Base-by-base conservation (phyloP, 2,797 vertebrate genomes). In the Phataginus tetradactyla region DNA sequence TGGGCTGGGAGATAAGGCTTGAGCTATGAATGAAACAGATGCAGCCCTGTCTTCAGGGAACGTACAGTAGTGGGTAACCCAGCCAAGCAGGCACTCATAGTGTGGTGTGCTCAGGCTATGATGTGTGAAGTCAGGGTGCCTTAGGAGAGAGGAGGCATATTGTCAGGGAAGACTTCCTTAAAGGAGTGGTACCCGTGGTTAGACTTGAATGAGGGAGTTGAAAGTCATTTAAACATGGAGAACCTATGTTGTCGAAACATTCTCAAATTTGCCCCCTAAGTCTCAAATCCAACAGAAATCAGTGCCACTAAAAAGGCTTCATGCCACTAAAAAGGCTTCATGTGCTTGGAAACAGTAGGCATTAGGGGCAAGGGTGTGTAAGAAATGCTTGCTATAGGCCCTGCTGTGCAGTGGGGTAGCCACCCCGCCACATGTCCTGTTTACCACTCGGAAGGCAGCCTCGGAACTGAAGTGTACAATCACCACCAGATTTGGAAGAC, bases 341-440 rank as follows among this genome's bases (percentile, higher is more conserved):
- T 51, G 34, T 68, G 4, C 34, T 61, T 69, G 59, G 83, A 69
- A 59, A 69, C 53, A 51, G 18, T 53, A 75, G 39, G n/a, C 34
- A 2, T 14, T 63, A 42, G 85, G 66, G 2, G 25, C 10, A 45
- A 45, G 11, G 45, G 0, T n/a, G 8, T 53, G 59, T 51, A 21
- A 64, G 49, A 90, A 14, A 14, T 49, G 7, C n/a, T 27, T 3
- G 0, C 12, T 21, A 1, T 8, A 27, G 81, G 18, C 61, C 57
- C 11, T 1, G 0, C 12, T 0, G 2, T 27, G 14, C 7, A 7
- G 25, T 15, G 1, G 1, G 5, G 37, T 49, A 37, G 23, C 10
- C 20, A 11, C 2, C 29, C 29, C 37, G 81, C 63, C n/a, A 27
- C 59, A 0, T 25, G 71, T 5, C 5, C 86, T 25, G 1, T 37